phyloP scores from a whole-genome alignment of 2,113 vertebrate species.

The Abramis brama region DNA sequence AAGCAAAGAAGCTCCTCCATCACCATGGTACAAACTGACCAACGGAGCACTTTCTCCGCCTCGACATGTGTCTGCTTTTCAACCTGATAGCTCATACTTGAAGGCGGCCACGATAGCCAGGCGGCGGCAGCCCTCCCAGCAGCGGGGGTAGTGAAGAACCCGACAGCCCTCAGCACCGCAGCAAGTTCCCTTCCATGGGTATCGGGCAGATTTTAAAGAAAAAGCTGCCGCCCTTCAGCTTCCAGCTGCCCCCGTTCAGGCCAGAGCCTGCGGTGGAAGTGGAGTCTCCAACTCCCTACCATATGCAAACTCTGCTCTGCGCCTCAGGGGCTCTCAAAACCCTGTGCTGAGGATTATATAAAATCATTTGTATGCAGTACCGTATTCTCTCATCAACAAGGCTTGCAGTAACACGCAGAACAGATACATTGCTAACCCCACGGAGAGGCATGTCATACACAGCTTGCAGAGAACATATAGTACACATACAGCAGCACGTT shows the following conservation, averaged over 20 bases:
- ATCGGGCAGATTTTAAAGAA: conserved; percentile 79
- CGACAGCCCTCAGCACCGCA: conserved; percentile 64
- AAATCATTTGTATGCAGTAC: conserved; percentile 48
- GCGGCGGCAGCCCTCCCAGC: conserved; percentile 60
- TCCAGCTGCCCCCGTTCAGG: conserved; percentile 71
- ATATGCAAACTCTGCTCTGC: conserved; percentile 79
- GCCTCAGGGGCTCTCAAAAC: conserved; percentile 79
- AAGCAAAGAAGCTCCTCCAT: conserved; percentile 68
- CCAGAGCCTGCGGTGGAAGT: conserved; percentile 72
- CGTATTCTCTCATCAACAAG: not conserved
- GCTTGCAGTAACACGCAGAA: conserved; percentile 1
- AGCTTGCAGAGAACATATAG: conserved; percentile 9
- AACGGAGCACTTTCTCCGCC: conserved; percentile 76
- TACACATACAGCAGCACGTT: conserved; percentile 20
- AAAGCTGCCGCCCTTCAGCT: conserved; percentile 70
- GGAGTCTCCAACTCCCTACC: conserved; percentile 75
- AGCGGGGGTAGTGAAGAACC: conserved; percentile 67
- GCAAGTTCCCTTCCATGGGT: conserved; percentile 78
- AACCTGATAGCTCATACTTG: conserved; percentile 76
- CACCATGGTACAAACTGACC: conserved; percentile 79
- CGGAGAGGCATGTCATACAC: conserved; percentile 32
- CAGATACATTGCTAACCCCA: not conserved
- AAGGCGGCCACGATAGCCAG: conserved; percentile 73
- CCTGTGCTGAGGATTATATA: conserved; percentile 70
- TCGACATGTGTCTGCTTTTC: conserved; percentile 75